phyloP scores from a whole-genome alignment of 2,888 invertebrate species.

The Eulithis testata region DNA sequence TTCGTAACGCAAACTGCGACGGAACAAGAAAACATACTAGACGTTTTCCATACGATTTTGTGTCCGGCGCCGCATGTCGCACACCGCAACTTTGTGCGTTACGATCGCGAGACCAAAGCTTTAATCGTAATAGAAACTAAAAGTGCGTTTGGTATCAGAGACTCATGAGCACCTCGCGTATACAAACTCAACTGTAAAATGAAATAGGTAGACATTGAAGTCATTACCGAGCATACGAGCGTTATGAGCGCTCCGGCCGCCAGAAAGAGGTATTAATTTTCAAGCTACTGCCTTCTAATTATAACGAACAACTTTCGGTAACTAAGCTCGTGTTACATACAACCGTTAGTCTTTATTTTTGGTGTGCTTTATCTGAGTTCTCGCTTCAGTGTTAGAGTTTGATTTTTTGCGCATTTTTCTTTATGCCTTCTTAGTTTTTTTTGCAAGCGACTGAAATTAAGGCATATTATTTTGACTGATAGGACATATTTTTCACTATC shows the following conservation, averaged over 20 bases:
- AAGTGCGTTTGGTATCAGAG: not conserved
- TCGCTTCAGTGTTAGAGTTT: not conserved
- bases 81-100: too few relatives aligned
- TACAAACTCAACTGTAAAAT: conserved; percentile 10
- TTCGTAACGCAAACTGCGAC: too few relatives aligned
- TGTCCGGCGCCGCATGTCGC: too few relatives aligned
- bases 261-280: conserved; percentile 74
- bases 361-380: conserved; percentile 55
- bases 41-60: too few relatives aligned
- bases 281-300: conserved; percentile 67
- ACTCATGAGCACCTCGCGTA: not conserved
- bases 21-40: too few relatives aligned
- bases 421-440: too few relatives aligned
- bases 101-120: too few relatives aligned
- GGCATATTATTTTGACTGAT: too few relatives aligned
- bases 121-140: not conserved
- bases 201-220: conserved; percentile 26
- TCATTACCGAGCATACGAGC: conserved; percentile 31
- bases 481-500: too few relatives aligned
- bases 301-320: conserved; percentile 70
- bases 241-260: conserved; percentile 43
- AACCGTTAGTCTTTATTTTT: conserved; percentile 62
- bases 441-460: too few relatives aligned
- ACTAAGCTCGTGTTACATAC: conserved; percentile 69
- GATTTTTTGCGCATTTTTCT: too few relatives aligned